phyloP scores from a whole-genome alignment of 2,888 invertebrate genomes.

The Griposia aprilina region DNA sequence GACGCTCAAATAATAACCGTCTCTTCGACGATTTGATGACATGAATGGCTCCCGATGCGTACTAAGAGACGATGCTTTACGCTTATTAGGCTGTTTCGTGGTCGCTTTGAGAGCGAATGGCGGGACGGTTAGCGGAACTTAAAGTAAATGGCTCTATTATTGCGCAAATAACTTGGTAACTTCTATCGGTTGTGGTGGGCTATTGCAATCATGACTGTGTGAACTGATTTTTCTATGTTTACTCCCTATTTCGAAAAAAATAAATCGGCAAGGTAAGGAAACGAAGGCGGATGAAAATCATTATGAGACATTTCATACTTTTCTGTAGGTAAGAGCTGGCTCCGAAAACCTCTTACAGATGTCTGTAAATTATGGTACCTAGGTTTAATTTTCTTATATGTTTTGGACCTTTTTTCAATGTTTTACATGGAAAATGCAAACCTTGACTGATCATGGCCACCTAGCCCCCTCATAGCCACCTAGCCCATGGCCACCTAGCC shows the following conservation, averaged over 20 bases:
- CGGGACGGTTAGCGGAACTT: conserved; percentile 5
- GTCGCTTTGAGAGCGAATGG: conserved; percentile 21
- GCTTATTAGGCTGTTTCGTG: conserved; percentile 45
- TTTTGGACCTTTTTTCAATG: not conserved
- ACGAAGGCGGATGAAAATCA: not conserved
- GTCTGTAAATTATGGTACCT: not conserved
- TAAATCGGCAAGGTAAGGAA: not conserved
- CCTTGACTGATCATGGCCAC: not conserved
- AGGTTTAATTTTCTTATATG: too few relatives aligned
- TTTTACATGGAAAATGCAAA: not conserved
- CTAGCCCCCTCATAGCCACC: too few relatives aligned
- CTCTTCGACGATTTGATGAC: conserved; percentile 60
- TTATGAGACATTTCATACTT: not conserved
- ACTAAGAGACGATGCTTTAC: conserved; percentile 37
- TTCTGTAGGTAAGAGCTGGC: not conserved
- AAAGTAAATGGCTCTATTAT: conserved; percentile 34
- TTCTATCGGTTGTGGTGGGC: not conserved
- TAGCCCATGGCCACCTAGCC: too few relatives aligned
- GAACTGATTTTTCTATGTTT: not conserved
- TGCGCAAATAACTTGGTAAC: conserved; percentile 22
- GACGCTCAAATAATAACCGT: conserved; percentile 57
- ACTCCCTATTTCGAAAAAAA: not conserved
- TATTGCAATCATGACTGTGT: not conserved
- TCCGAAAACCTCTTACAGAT: too few relatives aligned
- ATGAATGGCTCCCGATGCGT: conserved; percentile 51